Conservation (phyloP, 2,797 vertebrate genomes). For the Okamejei kenojei region DNA sequence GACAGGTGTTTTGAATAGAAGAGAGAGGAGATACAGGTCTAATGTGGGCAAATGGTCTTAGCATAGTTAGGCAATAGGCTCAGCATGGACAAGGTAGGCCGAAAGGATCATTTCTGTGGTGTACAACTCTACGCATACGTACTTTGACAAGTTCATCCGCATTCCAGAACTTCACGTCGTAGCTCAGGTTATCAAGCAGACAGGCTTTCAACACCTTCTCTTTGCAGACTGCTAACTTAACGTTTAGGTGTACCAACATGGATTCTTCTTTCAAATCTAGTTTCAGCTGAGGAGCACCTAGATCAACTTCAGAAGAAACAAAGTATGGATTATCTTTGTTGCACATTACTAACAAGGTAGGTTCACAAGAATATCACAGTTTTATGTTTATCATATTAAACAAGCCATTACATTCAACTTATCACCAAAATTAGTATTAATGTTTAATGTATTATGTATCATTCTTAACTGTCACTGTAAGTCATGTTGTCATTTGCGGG, state of each 20-base stretch:
- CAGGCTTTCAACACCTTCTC: not conserved
- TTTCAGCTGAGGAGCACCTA: not conserved
- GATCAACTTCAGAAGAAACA: constrained; percentile 4
- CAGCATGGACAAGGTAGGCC: no score
- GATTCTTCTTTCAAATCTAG: not conserved
- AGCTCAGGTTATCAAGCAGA: not conserved
- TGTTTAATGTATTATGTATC: no score
- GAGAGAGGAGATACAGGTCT: no score
- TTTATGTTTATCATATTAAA: not conserved
- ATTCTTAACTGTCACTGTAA: no score
- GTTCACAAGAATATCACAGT: not conserved
- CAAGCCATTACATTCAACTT: not conserved
- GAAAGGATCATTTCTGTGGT: no score
- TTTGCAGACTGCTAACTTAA: not conserved
- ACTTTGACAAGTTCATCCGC: not conserved
- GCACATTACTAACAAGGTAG: not conserved
- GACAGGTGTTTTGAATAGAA: no score
- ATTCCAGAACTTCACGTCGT: constrained; percentile 11
- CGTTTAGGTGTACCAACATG: not conserved
- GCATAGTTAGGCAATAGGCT: no score
- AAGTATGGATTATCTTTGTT: not conserved
- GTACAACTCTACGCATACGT: not conserved
- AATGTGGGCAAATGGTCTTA: no score
- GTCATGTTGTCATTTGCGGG: no score
- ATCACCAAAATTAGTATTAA: no score